Evolutionary conservation across 2,113 vertebrate species (phyloP), one percentile per base, ranked within the genome.

Genomic region (Megaceryle maxima): DNA sequence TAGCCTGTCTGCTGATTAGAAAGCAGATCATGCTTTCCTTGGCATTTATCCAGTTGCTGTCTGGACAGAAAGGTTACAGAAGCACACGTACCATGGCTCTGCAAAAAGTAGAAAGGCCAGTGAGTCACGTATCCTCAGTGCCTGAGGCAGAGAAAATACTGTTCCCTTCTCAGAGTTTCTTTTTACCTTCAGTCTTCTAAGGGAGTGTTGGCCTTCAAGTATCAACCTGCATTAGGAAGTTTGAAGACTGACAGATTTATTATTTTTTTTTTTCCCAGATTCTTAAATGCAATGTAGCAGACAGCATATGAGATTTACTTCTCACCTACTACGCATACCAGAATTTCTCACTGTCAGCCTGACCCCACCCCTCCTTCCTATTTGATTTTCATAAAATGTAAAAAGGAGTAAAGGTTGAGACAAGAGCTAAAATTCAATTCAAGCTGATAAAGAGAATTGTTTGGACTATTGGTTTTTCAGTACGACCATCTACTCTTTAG

Each of bases 11-110:
- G 6, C 89, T 92, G 55, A 96, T 91, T 94, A 93, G 94, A 97
- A 96, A 96, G 31, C 77, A 93, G 66, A 89, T 94, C 92, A 96
- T 93, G 94, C 75, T 59, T 94, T 92, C 57, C 17, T 93, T 88
- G 83, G 87, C 82, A 91, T 95, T 95, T 95, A 84, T 83, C 43
- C 84, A 91, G 80, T 86, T 89, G 80, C 87, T 96, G 72, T 91
- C 92, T 95, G 70, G 76, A 94, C 50, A 29, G 67, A 95, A 96
- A 95, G 64, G 86, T 94, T 97, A 90, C 43, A 41, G 59, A 94
- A 97, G 86, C n/a, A 90, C 62, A 69, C 11, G 5, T 18, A 94
- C n/a, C 37, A 63, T 85, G 64, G 67, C 46, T 94, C 69, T 77
- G 59, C 70, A 66, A 90, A 92, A 96, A 83, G 62, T 5, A 93